Conservation (phyloP, 2,797 vertebrate genomes). For the Vireo griseus region DNA sequence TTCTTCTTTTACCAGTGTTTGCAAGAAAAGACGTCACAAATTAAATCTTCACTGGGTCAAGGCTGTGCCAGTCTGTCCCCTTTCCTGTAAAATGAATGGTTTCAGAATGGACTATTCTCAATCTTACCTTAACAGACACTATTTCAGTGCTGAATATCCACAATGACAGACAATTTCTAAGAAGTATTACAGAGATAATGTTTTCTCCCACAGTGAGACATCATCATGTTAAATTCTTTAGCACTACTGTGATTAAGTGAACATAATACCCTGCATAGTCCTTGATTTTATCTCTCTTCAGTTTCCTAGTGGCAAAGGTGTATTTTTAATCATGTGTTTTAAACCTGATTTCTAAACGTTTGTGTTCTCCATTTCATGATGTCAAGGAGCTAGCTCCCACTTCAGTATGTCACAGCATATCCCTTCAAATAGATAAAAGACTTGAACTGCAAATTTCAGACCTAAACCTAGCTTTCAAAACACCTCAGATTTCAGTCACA, state of each 20-base stretch:
- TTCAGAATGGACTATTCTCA: neutral
- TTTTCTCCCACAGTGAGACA: neutral
- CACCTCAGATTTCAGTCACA: neutral
- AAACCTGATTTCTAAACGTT: slow-evolving; percentile 26
- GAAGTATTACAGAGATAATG: slow-evolving; percentile 8
- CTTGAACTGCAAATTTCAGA: neutral
- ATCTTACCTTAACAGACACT: neutral
- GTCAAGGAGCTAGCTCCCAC: neutral
- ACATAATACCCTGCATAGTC: slow-evolving; percentile 13
- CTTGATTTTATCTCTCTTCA: slow-evolving; percentile 38
- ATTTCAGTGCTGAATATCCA: neutral
- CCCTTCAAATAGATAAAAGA: neutral
- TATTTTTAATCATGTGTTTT: slow-evolving; percentile 46
- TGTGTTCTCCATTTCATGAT: neutral
- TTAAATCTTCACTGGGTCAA: neutral
- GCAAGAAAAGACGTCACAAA: neutral
- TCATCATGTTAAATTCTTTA: slow-evolving; percentile 28
- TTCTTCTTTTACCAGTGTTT: neutral
- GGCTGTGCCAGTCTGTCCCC: neutral
- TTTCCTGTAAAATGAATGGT: neutral
- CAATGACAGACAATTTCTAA: neutral
- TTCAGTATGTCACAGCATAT: neutral
- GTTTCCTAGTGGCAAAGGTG: slow-evolving; percentile 28
- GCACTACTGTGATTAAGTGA: slow-evolving; percentile 26
- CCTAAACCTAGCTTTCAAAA: neutral